Evolutionary conservation across 2,888 invertebrate species (phyloP).

Genomic region (Pristionchus japonicus): DNA sequence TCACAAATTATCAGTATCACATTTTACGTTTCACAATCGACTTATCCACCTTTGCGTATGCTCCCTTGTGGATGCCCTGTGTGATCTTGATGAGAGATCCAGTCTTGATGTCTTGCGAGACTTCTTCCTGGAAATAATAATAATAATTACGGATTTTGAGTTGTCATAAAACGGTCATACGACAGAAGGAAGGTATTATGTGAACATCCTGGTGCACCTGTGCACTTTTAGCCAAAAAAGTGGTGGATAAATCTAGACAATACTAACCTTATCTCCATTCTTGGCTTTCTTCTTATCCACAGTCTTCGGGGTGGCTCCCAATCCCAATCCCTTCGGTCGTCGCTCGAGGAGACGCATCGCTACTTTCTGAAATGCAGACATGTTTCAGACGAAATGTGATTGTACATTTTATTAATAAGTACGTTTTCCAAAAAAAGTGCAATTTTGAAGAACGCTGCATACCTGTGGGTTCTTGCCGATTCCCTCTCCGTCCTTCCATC

Average conservation of each 20-base stretch:
- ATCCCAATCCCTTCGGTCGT: conserved; percentile 91
- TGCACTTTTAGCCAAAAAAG: too few relatives aligned
- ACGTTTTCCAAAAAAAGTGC: not conserved
- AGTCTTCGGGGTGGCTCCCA: conserved; percentile 85
- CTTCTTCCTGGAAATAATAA: not conserved
- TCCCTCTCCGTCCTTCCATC: conserved; percentile 77
- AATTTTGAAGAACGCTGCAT: not conserved
- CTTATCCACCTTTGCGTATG: conserved; percentile 53
- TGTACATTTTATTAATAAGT: too few relatives aligned
- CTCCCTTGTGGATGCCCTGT: conserved; percentile 55
- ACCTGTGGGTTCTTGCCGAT: conserved; percentile 67
- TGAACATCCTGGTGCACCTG: not conserved
- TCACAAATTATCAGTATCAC: not conserved
- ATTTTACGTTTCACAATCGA: not conserved
- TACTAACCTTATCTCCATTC: conserved; percentile 45
- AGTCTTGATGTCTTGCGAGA: conserved; percentile 51
- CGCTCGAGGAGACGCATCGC: conserved; percentile 81
- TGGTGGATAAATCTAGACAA: not conserved
- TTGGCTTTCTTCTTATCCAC: conserved; percentile 48
- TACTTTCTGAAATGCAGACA: conserved; percentile 75
- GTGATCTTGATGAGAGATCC: conserved; percentile 55
- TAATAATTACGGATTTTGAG: not conserved
- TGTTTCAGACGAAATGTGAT: too few relatives aligned
- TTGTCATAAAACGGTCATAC: too few relatives aligned
- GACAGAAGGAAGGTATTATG: too few relatives aligned